Percentiles rank a stretch among this genome's conserved stretches.
phyloP scores from a whole-genome alignment of 2,888 invertebrate genomes.

The Campoletis raptor region DNA sequence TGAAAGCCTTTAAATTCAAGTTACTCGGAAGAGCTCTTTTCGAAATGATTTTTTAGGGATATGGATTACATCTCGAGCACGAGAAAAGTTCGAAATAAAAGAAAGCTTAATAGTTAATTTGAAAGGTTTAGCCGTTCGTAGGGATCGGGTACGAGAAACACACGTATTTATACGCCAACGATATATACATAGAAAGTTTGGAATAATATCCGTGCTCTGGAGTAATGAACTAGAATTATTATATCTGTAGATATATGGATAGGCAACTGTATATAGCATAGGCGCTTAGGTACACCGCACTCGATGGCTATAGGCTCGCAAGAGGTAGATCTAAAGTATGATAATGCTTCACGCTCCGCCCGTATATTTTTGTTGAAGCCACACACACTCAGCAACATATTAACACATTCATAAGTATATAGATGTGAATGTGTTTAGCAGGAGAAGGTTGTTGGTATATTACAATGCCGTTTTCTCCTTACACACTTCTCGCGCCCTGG shows the following conservation, averaged over 20 bases:
- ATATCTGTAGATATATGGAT: constrained; percentile 21
- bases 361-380: constrained; percentile 53
- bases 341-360: constrained; percentile 69
- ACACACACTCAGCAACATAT: not conserved
- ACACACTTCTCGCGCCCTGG: constrained; percentile 61
- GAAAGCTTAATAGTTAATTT: not conserved
- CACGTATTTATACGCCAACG: constrained; percentile 38
- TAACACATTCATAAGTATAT: not conserved
- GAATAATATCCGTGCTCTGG: constrained; percentile 25
- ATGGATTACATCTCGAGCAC: not conserved
- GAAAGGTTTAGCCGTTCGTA: not conserved
- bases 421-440: constrained; percentile 10
- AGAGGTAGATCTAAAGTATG: constrained; percentile 65
- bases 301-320: constrained; percentile 66
- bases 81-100: not conserved
- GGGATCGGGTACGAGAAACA: constrained; percentile 8
- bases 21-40: not conserved
- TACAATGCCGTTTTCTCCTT: constrained; percentile 60
- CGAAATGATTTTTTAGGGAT: not conserved
- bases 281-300: constrained; percentile 55
- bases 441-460: constrained; percentile 55
- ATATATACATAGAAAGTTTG: constrained; percentile 8
- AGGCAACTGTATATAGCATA: constrained; percentile 25
- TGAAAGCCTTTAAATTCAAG: not conserved
- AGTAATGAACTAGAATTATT: constrained; percentile 37